Evolutionary conservation across 2,888 invertebrate species (phyloP).

Genomic region (Mythimna lalbum): DNA sequence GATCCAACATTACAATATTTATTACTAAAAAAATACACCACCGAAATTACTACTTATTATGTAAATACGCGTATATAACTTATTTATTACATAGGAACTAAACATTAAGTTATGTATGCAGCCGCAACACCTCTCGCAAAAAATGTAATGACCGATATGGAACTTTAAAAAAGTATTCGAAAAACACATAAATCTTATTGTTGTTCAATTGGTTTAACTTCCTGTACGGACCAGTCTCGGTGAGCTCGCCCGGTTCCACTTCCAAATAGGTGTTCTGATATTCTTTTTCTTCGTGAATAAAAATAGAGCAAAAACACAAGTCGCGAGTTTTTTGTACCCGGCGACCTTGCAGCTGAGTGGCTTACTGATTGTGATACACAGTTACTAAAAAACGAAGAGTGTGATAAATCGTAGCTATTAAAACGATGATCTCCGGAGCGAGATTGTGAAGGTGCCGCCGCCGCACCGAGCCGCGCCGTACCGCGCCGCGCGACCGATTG

Average conservation of each 20-base stretch:
- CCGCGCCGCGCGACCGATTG: conserved; percentile 15
- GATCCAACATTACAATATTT: conserved; percentile 28
- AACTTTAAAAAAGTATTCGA: conserved; percentile 78
- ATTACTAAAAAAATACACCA: conserved; percentile 32
- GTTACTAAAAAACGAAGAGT: conserved; percentile 85
- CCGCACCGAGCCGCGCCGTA: not conserved
- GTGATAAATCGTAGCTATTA: conserved; percentile 83
- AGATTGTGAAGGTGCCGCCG: conserved; percentile 61
- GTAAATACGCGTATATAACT: conserved; percentile 33
- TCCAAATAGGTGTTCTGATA: conserved; percentile 89
- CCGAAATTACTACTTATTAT: conserved; percentile 48
- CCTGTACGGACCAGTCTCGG: conserved; percentile 86
- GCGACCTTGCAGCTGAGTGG: conserved; percentile 87
- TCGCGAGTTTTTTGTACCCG: conserved; percentile 83
- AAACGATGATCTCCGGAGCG: conserved; percentile 71
- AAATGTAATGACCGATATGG: conserved; percentile 63
- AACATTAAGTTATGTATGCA: conserved; percentile 30
- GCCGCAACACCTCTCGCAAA: conserved; percentile 38
- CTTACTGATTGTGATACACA: conserved; percentile 86
- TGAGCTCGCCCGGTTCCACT: conserved; percentile 77
- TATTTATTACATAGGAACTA: conserved; percentile 40
- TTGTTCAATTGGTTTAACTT: conserved; percentile 87
- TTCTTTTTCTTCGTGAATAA: conserved; percentile 86
- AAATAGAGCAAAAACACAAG: conserved; percentile 88
- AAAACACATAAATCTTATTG: conserved; percentile 88